Percentiles rank a stretch among this genome's conserved stretches.
phyloP scores from a whole-genome alignment of 2,888 invertebrate genomes.

The Calliphora vomitoria region DNA sequence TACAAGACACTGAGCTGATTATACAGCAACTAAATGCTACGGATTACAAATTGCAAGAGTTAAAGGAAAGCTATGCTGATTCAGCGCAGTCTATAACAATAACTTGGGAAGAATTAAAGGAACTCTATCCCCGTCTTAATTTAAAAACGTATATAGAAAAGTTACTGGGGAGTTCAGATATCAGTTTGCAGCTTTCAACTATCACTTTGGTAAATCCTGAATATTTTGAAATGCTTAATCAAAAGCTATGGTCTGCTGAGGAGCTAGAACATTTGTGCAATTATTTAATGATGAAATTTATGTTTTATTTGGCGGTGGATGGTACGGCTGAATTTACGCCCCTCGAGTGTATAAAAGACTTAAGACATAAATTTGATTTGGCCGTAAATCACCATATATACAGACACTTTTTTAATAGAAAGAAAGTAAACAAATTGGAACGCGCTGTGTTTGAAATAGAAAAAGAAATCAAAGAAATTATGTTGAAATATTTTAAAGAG shows the following conservation, averaged over 20 bases:
- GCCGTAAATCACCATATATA: background rate
- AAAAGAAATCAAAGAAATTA: background rate
- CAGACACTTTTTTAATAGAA: background rate
- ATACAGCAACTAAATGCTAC: too few species aligned
- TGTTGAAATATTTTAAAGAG: background rate
- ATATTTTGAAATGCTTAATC: background rate
- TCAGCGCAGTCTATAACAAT: too few species aligned
- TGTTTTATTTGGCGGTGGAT: background rate
- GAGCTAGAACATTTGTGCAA: background rate
- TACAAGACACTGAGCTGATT: too few species aligned
- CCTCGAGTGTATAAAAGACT: background rate
- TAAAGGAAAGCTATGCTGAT: too few species aligned
- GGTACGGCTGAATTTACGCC: background rate
- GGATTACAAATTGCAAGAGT: too few species aligned
- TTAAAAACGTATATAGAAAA: background rate
- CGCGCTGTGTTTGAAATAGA: background rate
- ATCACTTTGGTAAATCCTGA: background rate
- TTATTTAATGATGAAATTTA: background rate
- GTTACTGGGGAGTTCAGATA: background rate
- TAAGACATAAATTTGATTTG: background rate
- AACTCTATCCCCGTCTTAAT: background rate
- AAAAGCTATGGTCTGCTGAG: background rate
- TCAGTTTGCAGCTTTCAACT: background rate
- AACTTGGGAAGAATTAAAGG: background rate
- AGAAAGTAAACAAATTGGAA: background rate